Conservation (phyloP, 92 coral and sea anemone species). For the Parazoanthus darwini region DNA sequence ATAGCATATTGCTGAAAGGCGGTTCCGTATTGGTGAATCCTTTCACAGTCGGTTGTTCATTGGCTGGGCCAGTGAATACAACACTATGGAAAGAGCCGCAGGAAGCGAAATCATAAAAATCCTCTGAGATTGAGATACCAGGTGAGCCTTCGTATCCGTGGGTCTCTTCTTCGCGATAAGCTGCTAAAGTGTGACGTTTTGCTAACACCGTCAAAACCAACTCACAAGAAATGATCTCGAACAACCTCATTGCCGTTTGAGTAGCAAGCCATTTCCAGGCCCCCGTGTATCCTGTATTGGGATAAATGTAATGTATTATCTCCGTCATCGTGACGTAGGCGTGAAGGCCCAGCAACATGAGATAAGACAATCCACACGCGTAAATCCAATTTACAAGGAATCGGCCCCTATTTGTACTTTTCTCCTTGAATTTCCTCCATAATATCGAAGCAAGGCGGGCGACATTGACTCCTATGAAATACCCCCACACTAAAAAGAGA, state of each 20-base stretch:
- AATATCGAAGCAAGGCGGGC: neutral
- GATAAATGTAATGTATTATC: neutral
- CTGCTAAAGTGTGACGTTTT: conserved; percentile 1
- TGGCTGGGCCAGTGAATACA: neutral
- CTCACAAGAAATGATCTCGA: conserved; percentile 17
- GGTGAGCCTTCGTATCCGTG: neutral
- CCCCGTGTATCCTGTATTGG: neutral
- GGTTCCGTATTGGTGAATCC: neutral
- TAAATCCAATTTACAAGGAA: neutral
- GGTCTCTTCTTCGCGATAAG: neutral
- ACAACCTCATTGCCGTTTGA: conserved; percentile 13
- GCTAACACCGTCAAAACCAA: conserved; percentile 3
- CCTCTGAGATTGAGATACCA: conserved; percentile 7
- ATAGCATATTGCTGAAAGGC: neutral
- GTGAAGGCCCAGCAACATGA: neutral
- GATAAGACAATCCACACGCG: conserved; percentile 11
- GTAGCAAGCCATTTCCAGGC: conserved; percentile 15
- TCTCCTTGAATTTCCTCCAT: neutral
- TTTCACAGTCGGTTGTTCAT: neutral
- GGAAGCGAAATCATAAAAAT: neutral
- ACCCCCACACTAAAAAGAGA: conserved; percentile 13
- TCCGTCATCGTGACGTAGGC: conserved; percentile 8
- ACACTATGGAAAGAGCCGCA: neutral
- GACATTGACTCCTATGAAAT: neutral
- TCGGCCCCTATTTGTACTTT: neutral